These are phyloP conservation scores for Aporrectodea caliginosa DNA, from an alignment of 1,140 invertebrate species.

Conservation along the genomic window DNA sequence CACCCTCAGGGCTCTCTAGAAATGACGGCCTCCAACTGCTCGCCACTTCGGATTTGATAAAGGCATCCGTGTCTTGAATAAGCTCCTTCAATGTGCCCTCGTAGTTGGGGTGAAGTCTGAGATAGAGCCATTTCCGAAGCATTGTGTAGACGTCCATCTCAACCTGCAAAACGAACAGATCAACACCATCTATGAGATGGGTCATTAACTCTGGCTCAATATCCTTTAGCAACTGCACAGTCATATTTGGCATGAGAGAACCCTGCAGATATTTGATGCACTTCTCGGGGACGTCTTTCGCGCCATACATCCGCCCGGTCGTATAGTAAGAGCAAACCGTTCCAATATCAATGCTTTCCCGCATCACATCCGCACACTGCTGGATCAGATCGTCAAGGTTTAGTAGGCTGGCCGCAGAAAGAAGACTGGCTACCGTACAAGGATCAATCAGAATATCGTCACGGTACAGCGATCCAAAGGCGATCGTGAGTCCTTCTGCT, in stretches of 20 bases:
- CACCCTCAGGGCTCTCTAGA: slow-evolving; percentile 60
- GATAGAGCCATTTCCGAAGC: slow-evolving; percentile 64
- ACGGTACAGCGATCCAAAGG: slow-evolving; percentile 74
- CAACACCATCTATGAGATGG: slow-evolving; percentile 63
- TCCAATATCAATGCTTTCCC: slow-evolving; percentile 67
- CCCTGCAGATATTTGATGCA: slow-evolving; percentile 69
- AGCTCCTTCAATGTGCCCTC: slow-evolving; percentile 42
- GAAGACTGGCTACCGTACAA: slow-evolving; percentile 65
- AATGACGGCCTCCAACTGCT: slow-evolving; percentile 44
- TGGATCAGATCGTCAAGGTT: slow-evolving; percentile 59
- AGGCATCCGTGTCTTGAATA: slow-evolving; percentile 50
- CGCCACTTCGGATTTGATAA: slow-evolving; percentile 48
- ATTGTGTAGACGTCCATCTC: slow-evolving; percentile 76
- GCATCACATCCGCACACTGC: slow-evolving; percentile 72
- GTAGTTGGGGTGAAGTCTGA: slow-evolving; percentile 53
- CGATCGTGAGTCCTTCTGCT: slow-evolving; percentile 65
- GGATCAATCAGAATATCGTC: slow-evolving; percentile 72
- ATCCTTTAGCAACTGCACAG: slow-evolving; percentile 59
- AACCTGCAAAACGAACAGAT: slow-evolving; percentile 73
- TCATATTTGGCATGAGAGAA: slow-evolving; percentile 63
- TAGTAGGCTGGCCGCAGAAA: slow-evolving; percentile 73
- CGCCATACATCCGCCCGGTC: slow-evolving; percentile 66
- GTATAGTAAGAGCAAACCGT: slow-evolving; percentile 69
- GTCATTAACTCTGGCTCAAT: slow-evolving; percentile 66
- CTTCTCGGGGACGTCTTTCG: slow-evolving; percentile 62